These are phyloP conservation scores for Uloborus diversus DNA, from an alignment of 1,140 invertebrate genomes.

Conservation along the genomic window DNA sequence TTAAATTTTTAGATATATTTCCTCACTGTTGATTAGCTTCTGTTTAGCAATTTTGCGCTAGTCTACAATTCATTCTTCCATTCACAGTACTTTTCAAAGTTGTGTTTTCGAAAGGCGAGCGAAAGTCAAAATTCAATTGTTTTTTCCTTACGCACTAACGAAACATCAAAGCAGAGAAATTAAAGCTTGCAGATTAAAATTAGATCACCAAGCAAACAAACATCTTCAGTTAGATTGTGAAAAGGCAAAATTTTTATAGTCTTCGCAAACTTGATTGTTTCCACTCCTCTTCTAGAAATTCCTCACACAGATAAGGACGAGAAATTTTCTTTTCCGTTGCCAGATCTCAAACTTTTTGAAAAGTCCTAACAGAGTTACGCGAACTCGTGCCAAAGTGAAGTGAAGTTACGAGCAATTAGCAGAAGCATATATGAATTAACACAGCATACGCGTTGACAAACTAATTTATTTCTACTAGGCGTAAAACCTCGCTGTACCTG, in stretches of 20 bases:
- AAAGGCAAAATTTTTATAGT: background rate
- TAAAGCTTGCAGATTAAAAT: conserved; percentile 37
- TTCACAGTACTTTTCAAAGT: no score
- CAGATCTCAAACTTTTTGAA: conserved; percentile 32
- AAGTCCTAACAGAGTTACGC: conserved; percentile 38
- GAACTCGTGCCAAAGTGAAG: background rate
- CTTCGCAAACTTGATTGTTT: conserved; percentile 21
- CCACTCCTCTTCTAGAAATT: background rate
- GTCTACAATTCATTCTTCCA: no score
- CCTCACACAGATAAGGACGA: background rate
- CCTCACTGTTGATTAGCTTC: no score
- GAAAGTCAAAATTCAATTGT: conserved; percentile 31
- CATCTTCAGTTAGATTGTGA: background rate
- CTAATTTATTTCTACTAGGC: conserved; percentile 45
- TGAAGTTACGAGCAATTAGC: conserved; percentile 17
- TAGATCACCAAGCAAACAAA: background rate
- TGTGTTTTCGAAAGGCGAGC: background rate
- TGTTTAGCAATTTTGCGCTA: no score
- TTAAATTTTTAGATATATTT: no score
- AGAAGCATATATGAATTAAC: conserved; percentile 46
- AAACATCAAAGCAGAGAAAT: conserved; percentile 23
- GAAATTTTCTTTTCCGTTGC: background rate
- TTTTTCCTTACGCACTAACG: background rate
- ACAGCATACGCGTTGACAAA: conserved; percentile 40
- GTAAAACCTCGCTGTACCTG: conserved; percentile 33